Base-by-base conservation (phyloP, 1,140 invertebrate species). In the Orius insidiosus region DNA sequence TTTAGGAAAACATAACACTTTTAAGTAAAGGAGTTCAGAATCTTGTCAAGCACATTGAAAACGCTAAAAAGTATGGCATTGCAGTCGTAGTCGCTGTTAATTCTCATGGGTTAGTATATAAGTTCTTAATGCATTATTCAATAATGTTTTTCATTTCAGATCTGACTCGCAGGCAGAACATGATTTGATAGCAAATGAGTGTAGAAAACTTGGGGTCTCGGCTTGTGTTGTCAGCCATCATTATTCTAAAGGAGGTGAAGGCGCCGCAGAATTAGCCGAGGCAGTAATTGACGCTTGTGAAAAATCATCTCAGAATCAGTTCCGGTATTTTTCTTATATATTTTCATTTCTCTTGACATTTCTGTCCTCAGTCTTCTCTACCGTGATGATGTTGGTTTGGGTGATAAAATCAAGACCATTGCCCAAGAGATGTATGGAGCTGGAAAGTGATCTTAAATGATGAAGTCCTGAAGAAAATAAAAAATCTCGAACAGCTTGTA, bases 21-120 rank as follows among this genome's bases (percentile, higher is more conserved):
- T 61, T 99, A 5, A 67, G 70, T 53, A 80, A 84, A 54, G 96
- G 95, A 1, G 67, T 94, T 46, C 76, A 78, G 45, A 99, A 99
- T 68, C 64, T 98, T 6, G 66, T 75, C 47, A 92, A 95, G 58
- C 96, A 98, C 60, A 94, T 98, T 49, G 76, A 82, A 59, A 98
- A 97, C 67, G 87, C 84, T 1, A 69, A 65, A 14, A 82, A 84
- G 59, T 95, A 84, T 67, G 85, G 89, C 19, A 69, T 99, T 16
- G 90, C 93, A 1, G 89, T 96, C 9, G 78, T 98, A n/a, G 87
- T 98, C 1, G 87, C 87, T 2, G 75, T 99, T 35, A 99, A 99
- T 63, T 67, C 68, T 50, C 87, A 92, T 62, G 61, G 65, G 81
- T 90, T 68, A 74, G 77, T 67, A 9, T 32, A 8, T 33, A 8